These are phyloP conservation scores for Lapara coniferarum DNA, from an alignment of 2,888 invertebrate genomes.

Conservation along the genomic window DNA sequence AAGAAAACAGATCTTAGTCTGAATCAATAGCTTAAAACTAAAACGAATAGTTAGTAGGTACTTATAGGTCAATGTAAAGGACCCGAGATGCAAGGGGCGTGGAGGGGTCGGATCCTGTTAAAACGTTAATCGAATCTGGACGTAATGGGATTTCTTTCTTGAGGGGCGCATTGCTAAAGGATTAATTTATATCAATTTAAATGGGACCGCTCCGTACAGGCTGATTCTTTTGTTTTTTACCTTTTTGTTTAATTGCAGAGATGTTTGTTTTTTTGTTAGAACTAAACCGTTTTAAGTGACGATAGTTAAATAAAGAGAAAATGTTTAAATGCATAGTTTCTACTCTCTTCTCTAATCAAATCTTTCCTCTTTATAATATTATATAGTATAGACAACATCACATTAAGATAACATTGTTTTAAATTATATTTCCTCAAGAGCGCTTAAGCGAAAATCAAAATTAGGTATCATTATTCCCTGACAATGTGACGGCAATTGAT, in stretches of 20 bases:
- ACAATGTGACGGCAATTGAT: too few relatives aligned
- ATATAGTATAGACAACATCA: too few relatives aligned
- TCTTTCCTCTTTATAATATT: too few relatives aligned
- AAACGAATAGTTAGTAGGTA: conserved; percentile 25
- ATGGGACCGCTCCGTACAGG: conserved; percentile 65
- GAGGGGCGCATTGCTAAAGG: conserved; percentile 79
- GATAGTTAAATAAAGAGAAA: background rate
- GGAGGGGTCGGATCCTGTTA: conserved; percentile 55
- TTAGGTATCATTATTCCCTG: too few relatives aligned
- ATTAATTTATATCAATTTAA: conserved; percentile 84
- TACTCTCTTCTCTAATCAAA: too few relatives aligned
- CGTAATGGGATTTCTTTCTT: conserved; percentile 84
- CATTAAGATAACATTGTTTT: too few relatives aligned
- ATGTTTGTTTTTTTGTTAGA: background rate
- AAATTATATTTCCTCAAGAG: too few relatives aligned
- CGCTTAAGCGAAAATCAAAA: too few relatives aligned
- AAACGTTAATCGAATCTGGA: conserved; percentile 82
- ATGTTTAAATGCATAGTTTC: background rate
- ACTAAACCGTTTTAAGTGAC: background rate
- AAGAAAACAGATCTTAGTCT: background rate
- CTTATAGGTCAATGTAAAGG: conserved; percentile 28
- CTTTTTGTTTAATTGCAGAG: background rate
- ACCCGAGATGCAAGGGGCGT: conserved; percentile 50
- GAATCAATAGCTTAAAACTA: conserved; percentile 19
- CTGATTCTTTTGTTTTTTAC: conserved; percentile 41